Evolutionary conservation across 2,888 invertebrate genomes (phyloP).

Genomic region (Limnephilus auricula): DNA sequence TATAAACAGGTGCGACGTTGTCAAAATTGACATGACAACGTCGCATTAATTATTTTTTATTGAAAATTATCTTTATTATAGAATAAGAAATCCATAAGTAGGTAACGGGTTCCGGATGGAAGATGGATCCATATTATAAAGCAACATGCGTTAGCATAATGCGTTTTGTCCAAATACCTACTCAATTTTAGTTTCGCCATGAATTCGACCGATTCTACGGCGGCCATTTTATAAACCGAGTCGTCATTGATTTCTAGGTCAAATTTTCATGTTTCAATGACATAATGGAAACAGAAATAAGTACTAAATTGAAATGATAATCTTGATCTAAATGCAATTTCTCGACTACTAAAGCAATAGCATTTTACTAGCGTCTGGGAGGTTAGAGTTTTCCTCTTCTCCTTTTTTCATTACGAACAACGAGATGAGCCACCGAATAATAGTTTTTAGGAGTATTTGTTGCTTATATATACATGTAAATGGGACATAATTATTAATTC

Average conservation of each 20-base stretch:
- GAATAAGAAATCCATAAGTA: neutral
- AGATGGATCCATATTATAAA: neutral
- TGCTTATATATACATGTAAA: neutral
- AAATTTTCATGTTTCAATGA: slow-evolving; percentile 18
- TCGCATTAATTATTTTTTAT: neutral
- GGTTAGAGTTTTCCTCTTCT: neutral
- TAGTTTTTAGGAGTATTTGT: too few relatives aligned
- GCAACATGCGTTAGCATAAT: neutral
- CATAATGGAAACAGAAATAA: neutral
- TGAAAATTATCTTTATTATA: neutral
- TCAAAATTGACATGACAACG: neutral
- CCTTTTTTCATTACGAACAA: neutral
- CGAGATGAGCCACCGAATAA: neutral
- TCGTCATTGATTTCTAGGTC: slow-evolving; percentile 44
- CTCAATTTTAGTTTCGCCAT: neutral
- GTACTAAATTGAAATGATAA: neutral
- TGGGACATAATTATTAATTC: neutral
- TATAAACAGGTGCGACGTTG: neutral
- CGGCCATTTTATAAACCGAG: slow-evolving; percentile 36
- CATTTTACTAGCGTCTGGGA: neutral
- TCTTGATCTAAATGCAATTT: neutral
- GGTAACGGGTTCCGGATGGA: neutral
- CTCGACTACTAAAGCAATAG: neutral
- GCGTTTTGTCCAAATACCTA: neutral
- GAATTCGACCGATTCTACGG: neutral